Base-by-base conservation (phyloP, 2,113 vertebrate species). In the Passer domesticus region DNA sequence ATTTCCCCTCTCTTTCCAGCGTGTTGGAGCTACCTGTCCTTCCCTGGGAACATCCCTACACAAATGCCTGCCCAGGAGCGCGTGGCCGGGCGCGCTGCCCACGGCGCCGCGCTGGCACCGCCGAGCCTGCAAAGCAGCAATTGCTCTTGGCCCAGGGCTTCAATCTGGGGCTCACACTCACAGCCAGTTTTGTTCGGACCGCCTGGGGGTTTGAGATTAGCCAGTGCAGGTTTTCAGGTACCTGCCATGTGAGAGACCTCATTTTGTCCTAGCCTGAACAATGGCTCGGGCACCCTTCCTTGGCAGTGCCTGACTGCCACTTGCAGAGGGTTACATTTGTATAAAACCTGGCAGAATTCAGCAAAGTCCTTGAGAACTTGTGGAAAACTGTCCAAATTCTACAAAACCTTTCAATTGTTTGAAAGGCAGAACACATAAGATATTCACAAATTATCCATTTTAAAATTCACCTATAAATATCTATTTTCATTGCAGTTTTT, bases 101-200 rank as follows among this genome's bases (percentile, higher is more conserved):
- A 1, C 0, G 0, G 14, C 62, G 91, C 66, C 52, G 59, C 24
- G 68, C 89, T 94, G 94, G 83, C 93, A 94, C 73, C 77, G 23
- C 41, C 2, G 46, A 73, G 92, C 94, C 91, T 91, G 91, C 74
- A 89, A 85, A 92, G 75, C 18, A 3, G 75, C 82, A 59, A 88
- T 86, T 96, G 94, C 80, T 94, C 79, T 37, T 47, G 87, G 94
- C 87, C 81, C 75, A 11, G 66, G 74, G 67, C 91, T 89, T 53
- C 62, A 55, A 49, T 70, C 63, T 11, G 59, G 74, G 43, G 15
- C 87, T 88, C 82, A 55, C 49, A 73, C 55, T 83, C 10, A 3
- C 24, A 27, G 78, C 67, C 87, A 83, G 59, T 47, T 91, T 74
- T 94, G 75, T 90, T 90, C 37, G 66, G 43, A 91, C 86, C 93